phyloP scores from a whole-genome alignment of 92 coral and sea anemone genomes.

The Epizoanthus fatuus region DNA sequence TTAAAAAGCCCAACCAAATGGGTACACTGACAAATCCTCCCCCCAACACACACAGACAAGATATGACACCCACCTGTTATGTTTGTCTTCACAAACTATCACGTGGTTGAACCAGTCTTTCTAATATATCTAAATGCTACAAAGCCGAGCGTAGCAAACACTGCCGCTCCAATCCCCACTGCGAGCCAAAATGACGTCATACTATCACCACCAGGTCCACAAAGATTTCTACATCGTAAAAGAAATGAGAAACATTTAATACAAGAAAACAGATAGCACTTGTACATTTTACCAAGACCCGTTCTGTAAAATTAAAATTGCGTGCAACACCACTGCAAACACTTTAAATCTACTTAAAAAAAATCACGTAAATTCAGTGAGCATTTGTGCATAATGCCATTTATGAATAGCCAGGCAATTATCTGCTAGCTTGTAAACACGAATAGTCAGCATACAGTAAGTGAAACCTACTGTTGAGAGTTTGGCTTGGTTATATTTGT shows the following conservation, averaged over 20 bases:
- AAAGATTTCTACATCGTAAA: constrained; percentile 71
- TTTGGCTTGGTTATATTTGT: too few relatives aligned
- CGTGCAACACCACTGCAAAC: neutral
- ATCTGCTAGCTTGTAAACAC: too few relatives aligned
- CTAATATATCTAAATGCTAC: constrained; percentile 79
- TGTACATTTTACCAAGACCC: neutral
- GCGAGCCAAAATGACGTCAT: constrained; percentile 88
- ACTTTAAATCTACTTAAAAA: too few relatives aligned
- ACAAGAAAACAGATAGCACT: neutral
- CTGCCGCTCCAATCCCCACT: constrained; percentile 85
- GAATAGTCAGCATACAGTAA: too few relatives aligned
- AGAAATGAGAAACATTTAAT: neutral
- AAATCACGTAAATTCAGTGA: too few relatives aligned
- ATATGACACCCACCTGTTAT: neutral
- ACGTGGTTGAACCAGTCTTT: constrained; percentile 69
- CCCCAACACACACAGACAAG: neutral
- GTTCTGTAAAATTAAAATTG: neutral
- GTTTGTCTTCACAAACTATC: constrained; percentile 31
- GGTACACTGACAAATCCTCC: too few relatives aligned
- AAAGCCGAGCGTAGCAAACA: constrained; percentile 75
- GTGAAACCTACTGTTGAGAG: too few relatives aligned
- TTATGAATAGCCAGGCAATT: too few relatives aligned
- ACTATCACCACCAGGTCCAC: constrained; percentile 88
- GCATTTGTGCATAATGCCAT: too few relatives aligned
- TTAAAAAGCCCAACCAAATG: too few relatives aligned